Conservation (phyloP, 2,888 invertebrate genomes). For the Aleiodes testaceus region DNA sequence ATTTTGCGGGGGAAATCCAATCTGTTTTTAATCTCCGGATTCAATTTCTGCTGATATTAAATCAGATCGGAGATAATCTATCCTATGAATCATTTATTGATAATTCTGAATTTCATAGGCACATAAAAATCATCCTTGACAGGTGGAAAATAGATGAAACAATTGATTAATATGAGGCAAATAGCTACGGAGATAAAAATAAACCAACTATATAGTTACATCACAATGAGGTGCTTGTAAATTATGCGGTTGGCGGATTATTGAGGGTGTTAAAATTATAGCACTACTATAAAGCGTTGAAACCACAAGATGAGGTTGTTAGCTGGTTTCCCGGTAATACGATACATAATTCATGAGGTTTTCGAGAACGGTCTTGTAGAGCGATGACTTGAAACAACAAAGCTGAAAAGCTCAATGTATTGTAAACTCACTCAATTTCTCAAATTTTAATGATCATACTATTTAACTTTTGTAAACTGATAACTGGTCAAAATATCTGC, state of each 20-base stretch:
- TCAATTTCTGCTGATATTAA: constrained; percentile 66
- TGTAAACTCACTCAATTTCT: not conserved
- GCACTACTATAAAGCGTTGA: constrained; percentile 27
- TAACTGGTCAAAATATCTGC: too few relatives aligned
- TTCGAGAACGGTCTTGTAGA: not conserved
- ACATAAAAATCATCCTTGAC: too few relatives aligned
- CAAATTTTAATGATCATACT: too few relatives aligned
- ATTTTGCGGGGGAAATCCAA: constrained; percentile 57
- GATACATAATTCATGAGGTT: constrained; percentile 35
- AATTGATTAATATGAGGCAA: not conserved
- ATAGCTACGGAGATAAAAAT: not conserved
- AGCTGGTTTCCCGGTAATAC: constrained; percentile 7
- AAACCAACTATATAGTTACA: not conserved
- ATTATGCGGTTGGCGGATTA: constrained; percentile 22
- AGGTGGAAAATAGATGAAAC: too few relatives aligned
- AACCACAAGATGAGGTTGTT: constrained; percentile 21
- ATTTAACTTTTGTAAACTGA: too few relatives aligned
- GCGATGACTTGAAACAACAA: constrained; percentile 3
- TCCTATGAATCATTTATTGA: not conserved
- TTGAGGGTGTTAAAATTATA: constrained; percentile 31
- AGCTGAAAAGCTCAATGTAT: not conserved
- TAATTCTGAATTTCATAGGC: too few relatives aligned
- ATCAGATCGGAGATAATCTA: constrained; percentile 53
- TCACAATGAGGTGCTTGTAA: not conserved
- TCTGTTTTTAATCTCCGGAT: constrained; percentile 66